Evolutionary conservation across 2,113 vertebrate species (phyloP), one percentile per base, ranked within the genome.

Genomic region (Artemisiospiza belli): DNA sequence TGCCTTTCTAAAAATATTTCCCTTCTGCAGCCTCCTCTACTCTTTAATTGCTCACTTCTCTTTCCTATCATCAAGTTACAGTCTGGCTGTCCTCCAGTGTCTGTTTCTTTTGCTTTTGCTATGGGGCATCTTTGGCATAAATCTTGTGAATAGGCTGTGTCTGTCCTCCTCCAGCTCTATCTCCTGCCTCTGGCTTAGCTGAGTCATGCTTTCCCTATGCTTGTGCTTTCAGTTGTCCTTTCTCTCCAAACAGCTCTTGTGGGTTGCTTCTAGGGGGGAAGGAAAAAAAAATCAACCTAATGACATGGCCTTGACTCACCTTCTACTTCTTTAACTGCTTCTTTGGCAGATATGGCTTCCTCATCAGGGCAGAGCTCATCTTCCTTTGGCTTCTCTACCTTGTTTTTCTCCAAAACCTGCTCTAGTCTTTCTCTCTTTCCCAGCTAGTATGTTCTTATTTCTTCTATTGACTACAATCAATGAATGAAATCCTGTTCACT

Each of bases 11-110:
- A 93, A 96, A 80, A 88, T 73, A 90, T 39, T 93, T 94, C 30
- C 28, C 16, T 90, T 79, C 55, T 94, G 25, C 79, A 90, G 51
- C 22, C n/a, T 87, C 30, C 28, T 80, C n/a, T 90, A 15, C 54
- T 68, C 51, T 94, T 44, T 95, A 92, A 92, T 97, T 90, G 72
- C 49, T 92, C 72, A 66, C 31, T 92, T 90, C 20, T 89, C 57
- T 70, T 70, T 83, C 75, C 67, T 92, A 46, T 80, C 84, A 89
- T 95, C 67, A 92, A 44, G 72, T 58, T 83, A n/a, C 67, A 83
- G 47, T 47, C 88, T 95, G 94, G 83, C 75, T 90, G 55, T 76
- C 55, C 83, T 95, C 67, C 88, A 86, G 55, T 5, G 11, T 77
- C 88, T 94, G 63, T 74, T 82, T 24, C 77, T 91, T 72, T 84